These are phyloP conservation scores for Hippocampus mohnikei DNA, from an alignment of 2,113 vertebrate genomes.

Conservation along the genomic window DNA sequence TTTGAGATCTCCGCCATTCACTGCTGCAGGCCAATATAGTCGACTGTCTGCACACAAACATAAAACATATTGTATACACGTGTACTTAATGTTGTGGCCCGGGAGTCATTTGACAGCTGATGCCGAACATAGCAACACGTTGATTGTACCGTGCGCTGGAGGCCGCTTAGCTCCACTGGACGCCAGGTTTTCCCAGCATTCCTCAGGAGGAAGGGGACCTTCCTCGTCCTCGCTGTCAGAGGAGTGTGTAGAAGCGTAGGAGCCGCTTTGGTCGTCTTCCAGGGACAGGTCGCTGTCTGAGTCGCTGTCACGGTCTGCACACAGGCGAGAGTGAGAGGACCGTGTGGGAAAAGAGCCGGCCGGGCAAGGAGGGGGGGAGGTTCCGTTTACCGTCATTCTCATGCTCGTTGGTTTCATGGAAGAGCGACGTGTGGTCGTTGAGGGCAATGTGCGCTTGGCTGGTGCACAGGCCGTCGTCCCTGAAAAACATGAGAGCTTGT, in stretches of 20 bases:
- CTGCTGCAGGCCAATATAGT: constrained; percentile 74
- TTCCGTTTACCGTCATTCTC: constrained; percentile 21
- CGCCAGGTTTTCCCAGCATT: constrained; percentile 82
- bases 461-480: constrained; percentile 80
- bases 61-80: neutral
- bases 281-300: constrained; percentile 90
- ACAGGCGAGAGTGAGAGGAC: constrained; percentile 1
- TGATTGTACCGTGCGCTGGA: constrained; percentile 44
- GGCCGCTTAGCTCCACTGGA: constrained; percentile 61
- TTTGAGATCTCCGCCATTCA: constrained; percentile 56
- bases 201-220: constrained; percentile 71
- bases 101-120: neutral
- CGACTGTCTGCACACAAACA: constrained; percentile 58
- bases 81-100: neutral
- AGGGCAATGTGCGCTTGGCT: constrained; percentile 76
- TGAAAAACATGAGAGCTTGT: constrained; percentile 44
- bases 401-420: constrained; percentile 74
- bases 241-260: constrained; percentile 86
- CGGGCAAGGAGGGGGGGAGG: neutral
- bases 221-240: constrained; percentile 90
- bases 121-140: neutral
- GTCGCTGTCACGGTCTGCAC: constrained; percentile 82
- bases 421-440: constrained; percentile 75
- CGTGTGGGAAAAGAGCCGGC: neutral
- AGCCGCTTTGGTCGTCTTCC: constrained; percentile 88